Base-by-base conservation (phyloP, 2,888 invertebrate species). In the Carabus problematicus region DNA sequence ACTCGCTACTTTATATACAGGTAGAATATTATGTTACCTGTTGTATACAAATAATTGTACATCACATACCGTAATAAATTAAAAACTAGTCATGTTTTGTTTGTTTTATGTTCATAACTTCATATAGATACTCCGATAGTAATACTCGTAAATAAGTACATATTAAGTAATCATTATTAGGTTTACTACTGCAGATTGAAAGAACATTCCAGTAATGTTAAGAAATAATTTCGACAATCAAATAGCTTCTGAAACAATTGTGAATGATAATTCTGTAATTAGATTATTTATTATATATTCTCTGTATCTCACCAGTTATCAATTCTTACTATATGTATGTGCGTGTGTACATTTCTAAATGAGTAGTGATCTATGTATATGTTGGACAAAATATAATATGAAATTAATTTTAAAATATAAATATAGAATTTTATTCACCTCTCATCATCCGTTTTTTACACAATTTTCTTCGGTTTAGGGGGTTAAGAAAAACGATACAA, bases 241-340 rank as follows among this genome's bases (percentile, higher is more conserved):
- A 39, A 64, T 60, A 29, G 2, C 29, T 29, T 29, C 2, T 3
- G 29, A 2, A 29, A 29, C 29, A 29, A 6, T 29, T 29, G 29
- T 29, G 29, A 29, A 29, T 29, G 29, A 29, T 29, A 29, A 3
- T 29, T 29, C 6, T 29, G 29, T 29, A 29, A 29, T 29, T n/a
- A n/a, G n/a, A n/a, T 29, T 29, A 29, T 29, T 29, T 29, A n/a
- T n/a, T n/a, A 29, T 29, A 29, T 29, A 29, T 29, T 29, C 29
- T 67, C 60, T 67, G 52, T 67, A 67, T 67, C 3, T 67, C 67
- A 67, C 67, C 67, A 67, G 67, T 67, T 67, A 67, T 67, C 67
- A 29, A 41, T 29, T 29, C 29, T 2, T 29, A 29, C 29, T 29
- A 6, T 29, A 29, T 29, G 29, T 29, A 29, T 29, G 29, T 67